Conservation (phyloP, 2,113 vertebrate genomes). For the Bubo bubo region DNA sequence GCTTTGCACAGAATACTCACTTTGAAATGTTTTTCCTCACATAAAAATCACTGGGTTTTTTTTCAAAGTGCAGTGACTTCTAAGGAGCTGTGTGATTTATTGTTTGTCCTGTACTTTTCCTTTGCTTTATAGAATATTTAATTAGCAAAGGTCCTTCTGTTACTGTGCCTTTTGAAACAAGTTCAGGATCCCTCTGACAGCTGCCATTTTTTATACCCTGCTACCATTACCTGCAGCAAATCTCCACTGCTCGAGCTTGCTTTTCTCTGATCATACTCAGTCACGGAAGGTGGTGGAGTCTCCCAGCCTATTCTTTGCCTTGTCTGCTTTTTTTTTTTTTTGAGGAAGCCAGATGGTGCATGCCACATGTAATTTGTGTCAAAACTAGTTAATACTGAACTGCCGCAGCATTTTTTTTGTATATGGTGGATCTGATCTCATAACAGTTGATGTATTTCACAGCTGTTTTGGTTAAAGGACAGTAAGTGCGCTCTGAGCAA, state of each 20-base stretch:
- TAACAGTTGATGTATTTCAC: conserved; percentile 30
- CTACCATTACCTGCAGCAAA: conserved; percentile 69
- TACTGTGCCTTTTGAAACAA: conserved; percentile 25
- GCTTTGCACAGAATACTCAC: conserved; percentile 2
- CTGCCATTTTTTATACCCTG: conserved; percentile 49
- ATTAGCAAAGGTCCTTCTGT: conserved; percentile 42
- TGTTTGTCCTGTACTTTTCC: conserved; percentile 18
- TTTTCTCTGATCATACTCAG: conserved; percentile 50
- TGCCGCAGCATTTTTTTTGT: neutral
- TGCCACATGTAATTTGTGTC: conserved; percentile 66
- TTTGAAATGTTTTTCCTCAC: conserved; percentile 38
- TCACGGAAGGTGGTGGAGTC: conserved; percentile 18
- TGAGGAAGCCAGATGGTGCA: conserved; percentile 57
- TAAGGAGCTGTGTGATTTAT: conserved; percentile 56
- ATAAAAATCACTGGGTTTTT: neutral
- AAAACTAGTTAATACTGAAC: conserved; percentile 45
- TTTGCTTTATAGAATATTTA: conserved; percentile 51
- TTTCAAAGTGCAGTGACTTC: neutral
- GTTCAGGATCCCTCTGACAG: conserved; percentile 51
- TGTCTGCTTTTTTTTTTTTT: neutral
- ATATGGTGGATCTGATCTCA: neutral
- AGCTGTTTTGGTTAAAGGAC: conserved; percentile 13
- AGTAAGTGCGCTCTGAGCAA: neutral
- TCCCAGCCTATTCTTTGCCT: conserved; percentile 8
- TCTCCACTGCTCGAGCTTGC: conserved; percentile 47